Evolutionary conservation across 2,113 vertebrate genomes (phyloP).

Genomic region (Mustela lutreola): DNA sequence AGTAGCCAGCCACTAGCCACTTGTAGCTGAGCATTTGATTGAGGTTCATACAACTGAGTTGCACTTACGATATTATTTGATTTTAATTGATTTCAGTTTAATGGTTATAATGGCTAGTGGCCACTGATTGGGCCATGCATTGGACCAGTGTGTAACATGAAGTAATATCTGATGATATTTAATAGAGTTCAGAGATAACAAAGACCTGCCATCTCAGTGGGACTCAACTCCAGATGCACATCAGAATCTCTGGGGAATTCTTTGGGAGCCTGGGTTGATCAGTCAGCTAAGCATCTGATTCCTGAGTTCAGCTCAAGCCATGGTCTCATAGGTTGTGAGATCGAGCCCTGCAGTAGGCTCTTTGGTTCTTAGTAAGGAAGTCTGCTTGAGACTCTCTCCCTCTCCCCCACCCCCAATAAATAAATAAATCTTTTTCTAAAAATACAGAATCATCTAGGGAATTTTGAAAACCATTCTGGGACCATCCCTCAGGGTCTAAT

Average conservation of each 20-base stretch:
- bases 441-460: not conserved
- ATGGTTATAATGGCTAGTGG: not conserved
- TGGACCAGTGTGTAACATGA: not conserved
- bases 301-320: not conserved
- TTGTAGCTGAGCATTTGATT: not conserved
- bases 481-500: no score
- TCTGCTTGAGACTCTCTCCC: not conserved
- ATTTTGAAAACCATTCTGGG: not conserved
- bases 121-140: not conserved
- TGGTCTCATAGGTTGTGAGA: not conserved
- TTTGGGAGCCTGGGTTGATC: not conserved
- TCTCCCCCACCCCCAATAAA: not conserved
- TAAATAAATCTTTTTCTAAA: not conserved
- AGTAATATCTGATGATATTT: not conserved
- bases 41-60: not conserved
- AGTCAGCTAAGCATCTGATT: not conserved
- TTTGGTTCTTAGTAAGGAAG: not conserved
- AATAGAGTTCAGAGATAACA: not conserved
- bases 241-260: not conserved
- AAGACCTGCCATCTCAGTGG: fast-evolving
- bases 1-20: not conserved
- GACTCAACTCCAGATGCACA: not conserved
- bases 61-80: not conserved
- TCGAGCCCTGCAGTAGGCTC: not conserved
- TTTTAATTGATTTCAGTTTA: not conserved